These are phyloP conservation scores for Thalassoma bifasciatum DNA, from an alignment of 2,113 vertebrate species.

Conservation along the genomic window DNA sequence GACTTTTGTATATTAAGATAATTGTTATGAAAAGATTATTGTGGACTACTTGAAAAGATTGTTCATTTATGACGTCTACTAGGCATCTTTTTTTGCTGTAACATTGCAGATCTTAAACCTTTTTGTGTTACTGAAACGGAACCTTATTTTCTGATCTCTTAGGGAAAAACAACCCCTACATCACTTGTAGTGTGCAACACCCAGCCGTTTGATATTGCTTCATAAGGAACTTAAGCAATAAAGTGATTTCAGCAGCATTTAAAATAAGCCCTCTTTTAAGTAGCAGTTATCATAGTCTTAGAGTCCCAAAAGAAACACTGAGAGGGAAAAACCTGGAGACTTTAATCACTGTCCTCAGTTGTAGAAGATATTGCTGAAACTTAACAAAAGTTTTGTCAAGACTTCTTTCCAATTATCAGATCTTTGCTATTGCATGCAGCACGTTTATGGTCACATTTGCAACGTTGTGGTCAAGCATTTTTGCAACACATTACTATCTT, in stretches of 20 bases:
- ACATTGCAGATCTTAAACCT: neutral
- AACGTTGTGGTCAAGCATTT: conserved; percentile 61
- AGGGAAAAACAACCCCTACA: conserved; percentile 41
- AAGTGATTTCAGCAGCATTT: conserved; percentile 23
- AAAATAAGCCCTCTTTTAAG: neutral
- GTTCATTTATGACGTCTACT: no score
- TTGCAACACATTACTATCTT: conserved; percentile 23
- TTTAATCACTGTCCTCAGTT: no score
- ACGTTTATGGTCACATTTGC: conserved; percentile 33
- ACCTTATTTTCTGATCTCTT: conserved; percentile 45
- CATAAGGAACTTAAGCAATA: conserved; percentile 32
- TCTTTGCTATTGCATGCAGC: neutral
- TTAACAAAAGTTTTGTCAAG: neutral
- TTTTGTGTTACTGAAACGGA: conserved; percentile 3
- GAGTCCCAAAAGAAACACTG: neutral
- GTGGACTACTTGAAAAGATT: no score
- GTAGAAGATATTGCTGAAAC: neutral
- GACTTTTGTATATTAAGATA: no score
- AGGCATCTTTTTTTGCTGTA: no score
- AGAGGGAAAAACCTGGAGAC: no score
- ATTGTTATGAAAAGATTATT: no score
- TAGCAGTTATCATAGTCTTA: neutral
- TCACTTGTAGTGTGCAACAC: conserved; percentile 24
- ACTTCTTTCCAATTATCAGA: neutral
- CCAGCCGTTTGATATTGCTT: conserved; percentile 40